Conservation (phyloP, 2,888 invertebrate species). For the Pyrrhia umbra region DNA sequence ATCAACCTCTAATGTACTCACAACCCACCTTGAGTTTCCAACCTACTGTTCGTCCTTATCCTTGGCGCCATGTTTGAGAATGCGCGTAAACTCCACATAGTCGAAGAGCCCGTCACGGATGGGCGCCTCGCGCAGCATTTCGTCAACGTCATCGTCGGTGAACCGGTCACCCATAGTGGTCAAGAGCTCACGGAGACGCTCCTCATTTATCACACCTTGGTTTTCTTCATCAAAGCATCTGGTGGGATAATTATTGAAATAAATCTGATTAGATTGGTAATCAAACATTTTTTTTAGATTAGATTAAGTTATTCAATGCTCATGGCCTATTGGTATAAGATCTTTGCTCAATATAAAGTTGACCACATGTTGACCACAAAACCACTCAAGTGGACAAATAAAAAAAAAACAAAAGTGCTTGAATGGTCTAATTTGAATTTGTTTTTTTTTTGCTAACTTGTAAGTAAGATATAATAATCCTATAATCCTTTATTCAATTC, state of each 20-base stretch:
- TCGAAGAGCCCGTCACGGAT: slow-evolving; percentile 98
- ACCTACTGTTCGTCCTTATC: slow-evolving; percentile 98
- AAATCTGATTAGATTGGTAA: background rate
- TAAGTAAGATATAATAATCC: too few species aligned
- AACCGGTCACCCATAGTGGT: slow-evolving; percentile 99
- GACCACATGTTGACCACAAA: too few species aligned
- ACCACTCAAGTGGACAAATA: too few species aligned
- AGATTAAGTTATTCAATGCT: too few species aligned
- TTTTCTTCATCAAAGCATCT: slow-evolving; percentile 99
- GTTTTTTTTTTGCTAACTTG: too few species aligned
- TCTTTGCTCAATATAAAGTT: too few species aligned
- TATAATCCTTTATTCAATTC: too few species aligned
- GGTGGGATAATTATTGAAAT: slow-evolving; percentile 15
- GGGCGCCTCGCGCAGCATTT: slow-evolving; percentile 99
- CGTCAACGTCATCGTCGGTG: slow-evolving; percentile 99
- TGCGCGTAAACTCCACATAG: slow-evolving; percentile 99
- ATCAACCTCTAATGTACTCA: slow-evolving; percentile 44
- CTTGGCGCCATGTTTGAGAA: slow-evolving; percentile 99
- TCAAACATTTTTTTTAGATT: background rate
- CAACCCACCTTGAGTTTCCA: slow-evolving; percentile 48
- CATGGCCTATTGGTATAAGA: too few species aligned
- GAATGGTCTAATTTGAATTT: too few species aligned
- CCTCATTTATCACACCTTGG: slow-evolving; percentile 97
- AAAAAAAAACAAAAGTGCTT: too few species aligned
- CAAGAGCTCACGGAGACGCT: slow-evolving; percentile 97